phyloP scores from a whole-genome alignment of 2,888 invertebrate species.

The Ethmia dodecea region DNA sequence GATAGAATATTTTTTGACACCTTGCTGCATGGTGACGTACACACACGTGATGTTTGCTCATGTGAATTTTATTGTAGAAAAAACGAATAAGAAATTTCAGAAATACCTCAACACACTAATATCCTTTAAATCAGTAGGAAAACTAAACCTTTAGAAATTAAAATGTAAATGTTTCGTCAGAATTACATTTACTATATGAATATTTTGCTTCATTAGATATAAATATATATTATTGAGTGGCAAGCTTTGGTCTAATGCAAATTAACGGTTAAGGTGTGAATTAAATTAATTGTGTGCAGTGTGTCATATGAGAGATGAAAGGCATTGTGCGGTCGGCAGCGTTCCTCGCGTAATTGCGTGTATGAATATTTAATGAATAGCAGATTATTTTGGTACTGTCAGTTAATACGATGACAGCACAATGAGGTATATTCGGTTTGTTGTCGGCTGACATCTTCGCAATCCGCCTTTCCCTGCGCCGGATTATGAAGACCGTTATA shows the following conservation, averaged over 20 bases:
- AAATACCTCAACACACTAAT: too few relatives aligned
- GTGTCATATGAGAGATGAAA: constrained; percentile 40
- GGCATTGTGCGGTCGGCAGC: constrained; percentile 48
- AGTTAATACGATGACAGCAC: constrained; percentile 69
- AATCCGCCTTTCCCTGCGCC: constrained; percentile 30
- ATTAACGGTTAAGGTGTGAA: constrained; percentile 32
- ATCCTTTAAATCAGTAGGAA: too few relatives aligned
- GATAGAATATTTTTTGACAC: too few relatives aligned
- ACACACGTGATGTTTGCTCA: too few relatives aligned
- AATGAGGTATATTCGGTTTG: constrained; percentile 58
- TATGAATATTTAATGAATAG: constrained; percentile 65
- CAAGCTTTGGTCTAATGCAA: constrained; percentile 29
- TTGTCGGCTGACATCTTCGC: constrained; percentile 52
- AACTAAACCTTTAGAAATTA: too few relatives aligned
- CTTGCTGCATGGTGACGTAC: too few relatives aligned
- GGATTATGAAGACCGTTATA: constrained; percentile 44
- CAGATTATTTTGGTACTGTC: constrained; percentile 72
- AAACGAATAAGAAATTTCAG: too few relatives aligned
- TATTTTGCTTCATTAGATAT: too few relatives aligned
- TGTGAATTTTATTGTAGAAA: too few relatives aligned
- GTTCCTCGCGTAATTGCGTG: constrained; percentile 59
- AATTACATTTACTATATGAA: too few relatives aligned
- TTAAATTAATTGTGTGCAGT: constrained; percentile 49
- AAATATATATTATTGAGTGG: too few relatives aligned
- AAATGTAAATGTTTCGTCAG: too few relatives aligned